Evolutionary conservation across 1,140 invertebrate genomes (phyloP).

Genomic region (Amphibalanus amphitrite): DNA sequence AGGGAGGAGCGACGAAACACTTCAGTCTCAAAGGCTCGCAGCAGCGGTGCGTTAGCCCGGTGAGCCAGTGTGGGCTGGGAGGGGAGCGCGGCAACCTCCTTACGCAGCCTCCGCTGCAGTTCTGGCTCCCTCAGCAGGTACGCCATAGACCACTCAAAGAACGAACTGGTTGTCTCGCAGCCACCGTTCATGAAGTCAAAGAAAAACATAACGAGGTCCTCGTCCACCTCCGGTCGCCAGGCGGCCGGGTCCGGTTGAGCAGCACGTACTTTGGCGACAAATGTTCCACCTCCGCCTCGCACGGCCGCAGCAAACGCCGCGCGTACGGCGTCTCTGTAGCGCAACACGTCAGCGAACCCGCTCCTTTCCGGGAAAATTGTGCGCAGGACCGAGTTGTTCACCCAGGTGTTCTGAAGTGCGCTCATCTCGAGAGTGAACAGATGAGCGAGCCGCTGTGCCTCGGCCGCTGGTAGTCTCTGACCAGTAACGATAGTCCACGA

Average conservation of each 20-base stretch:
- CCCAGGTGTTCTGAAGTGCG: not conserved
- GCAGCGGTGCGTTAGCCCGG: not conserved
- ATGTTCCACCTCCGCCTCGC: not conserved
- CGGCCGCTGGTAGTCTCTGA: not conserved
- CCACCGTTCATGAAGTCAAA: slow-evolving; percentile 17
- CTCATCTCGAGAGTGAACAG: not conserved
- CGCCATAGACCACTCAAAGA: slow-evolving; percentile 21
- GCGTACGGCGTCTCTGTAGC: not conserved
- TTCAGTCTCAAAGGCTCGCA: not conserved
- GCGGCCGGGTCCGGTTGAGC: not conserved
- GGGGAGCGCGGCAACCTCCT: slow-evolving; percentile 23
- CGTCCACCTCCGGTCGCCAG: not conserved
- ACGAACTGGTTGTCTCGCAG: slow-evolving; percentile 22
- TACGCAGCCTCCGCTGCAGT: slow-evolving; percentile 21
- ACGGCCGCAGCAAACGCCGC: not conserved
- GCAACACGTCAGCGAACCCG: not conserved
- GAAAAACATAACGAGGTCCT: not conserved
- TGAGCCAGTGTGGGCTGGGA: slow-evolving; percentile 14
- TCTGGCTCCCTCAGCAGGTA: slow-evolving; percentile 24
- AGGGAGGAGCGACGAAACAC: not conserved
- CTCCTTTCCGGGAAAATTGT: not conserved
- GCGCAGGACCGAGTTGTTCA: not conserved
- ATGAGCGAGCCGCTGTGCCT: not conserved
- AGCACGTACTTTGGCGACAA: not conserved
- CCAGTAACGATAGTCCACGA: not conserved